Evolutionary conservation across 2,888 invertebrate species (phyloP).

Genomic region (Tromatobia lineatoria): DNA sequence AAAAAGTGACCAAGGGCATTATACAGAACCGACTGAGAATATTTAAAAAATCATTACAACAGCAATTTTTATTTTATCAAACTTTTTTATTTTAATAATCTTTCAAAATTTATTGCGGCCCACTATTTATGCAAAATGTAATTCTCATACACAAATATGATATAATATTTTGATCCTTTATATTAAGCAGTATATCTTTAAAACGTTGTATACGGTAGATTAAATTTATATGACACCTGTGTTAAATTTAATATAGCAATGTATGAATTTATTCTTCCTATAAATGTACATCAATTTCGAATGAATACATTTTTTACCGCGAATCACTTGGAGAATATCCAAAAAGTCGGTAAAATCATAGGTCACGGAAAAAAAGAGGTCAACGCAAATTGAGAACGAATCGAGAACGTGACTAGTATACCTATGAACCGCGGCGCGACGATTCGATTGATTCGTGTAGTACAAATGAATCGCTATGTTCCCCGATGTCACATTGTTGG

Average conservation of each 20-base stretch:
- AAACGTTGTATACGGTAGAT: no score
- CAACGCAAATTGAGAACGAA: slow-evolving; percentile 33
- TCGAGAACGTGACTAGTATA: slow-evolving; percentile 27
- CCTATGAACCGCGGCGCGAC: slow-evolving; percentile 6
- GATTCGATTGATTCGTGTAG: slow-evolving; percentile 18
- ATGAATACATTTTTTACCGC: background rate
- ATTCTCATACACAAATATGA: no score
- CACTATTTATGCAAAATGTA: no score
- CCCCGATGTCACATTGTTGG: slow-evolving; percentile 2
- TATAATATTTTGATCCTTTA: no score
- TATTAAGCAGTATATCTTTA: no score
- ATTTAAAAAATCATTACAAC: background rate
- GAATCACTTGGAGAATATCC: background rate
- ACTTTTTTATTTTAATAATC: no score
- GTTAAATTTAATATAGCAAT: no score
- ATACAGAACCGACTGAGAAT: background rate
- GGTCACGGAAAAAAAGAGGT: slow-evolving; percentile 29
- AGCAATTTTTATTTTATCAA: background rate
- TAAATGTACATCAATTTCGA: no score
- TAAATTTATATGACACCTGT: no score
- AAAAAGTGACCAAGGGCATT: background rate
- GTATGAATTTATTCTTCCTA: no score
- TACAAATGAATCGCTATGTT: slow-evolving; percentile 5
- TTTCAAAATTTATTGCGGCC: no score
- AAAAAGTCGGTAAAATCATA: slow-evolving; percentile 12